Evolutionary conservation across 2,113 vertebrate species (phyloP), one percentile per base, ranked within the genome.

Genomic region (Spea multiplicata): DNA sequence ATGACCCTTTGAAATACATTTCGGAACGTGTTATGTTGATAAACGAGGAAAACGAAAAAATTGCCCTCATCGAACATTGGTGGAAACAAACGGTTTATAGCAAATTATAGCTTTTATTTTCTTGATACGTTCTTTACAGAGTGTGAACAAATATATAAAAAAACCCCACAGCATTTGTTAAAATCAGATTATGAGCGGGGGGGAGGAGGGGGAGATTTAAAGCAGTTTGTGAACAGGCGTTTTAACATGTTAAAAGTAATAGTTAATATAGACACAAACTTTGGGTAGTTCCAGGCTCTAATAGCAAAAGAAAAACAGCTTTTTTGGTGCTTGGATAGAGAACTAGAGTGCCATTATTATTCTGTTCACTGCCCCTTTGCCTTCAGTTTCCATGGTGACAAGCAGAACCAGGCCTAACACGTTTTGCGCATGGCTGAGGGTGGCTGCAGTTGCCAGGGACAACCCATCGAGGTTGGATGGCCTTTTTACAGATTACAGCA

Each of bases 201-300:
- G 30, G 30, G 30, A 30, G 30, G n/a, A n/a, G n/a, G n/a, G 30
- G 30, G 30, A 30, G 30, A 30, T 30, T 1, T 30, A 30, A 1
- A 30, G 84, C 87, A 84, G 84, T 89, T 89, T 89, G 88, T 91
- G 90, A 91, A 88, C 90, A 92, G 86, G 88, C 88, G 84, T 88
- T 84, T 88, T 87, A 88, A 88, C 90, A 87, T 14, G 30, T 30
- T 30, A 30, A 30, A 30, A 30, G 1, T 30, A 30, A 30, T 30
- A 30, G 30, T 30, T 30, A 30, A 30, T 30, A 30, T 30, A 30
- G 30, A 30, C 30, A 44, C 86, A 84, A 88, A 83, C 84, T 85
- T 87, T 85, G 86, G 86, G 85, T 82, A 87, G 83, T 86, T 87
- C 88, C 86, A 87, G 88, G 88, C 88, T 89, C 86, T 88, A 86